A percentile compares a stretch with the other conserved stretches of the same genome.
Evolutionary conservation across 2,888 invertebrate genomes (phyloP).

Genomic region (Molorchus minor): DNA sequence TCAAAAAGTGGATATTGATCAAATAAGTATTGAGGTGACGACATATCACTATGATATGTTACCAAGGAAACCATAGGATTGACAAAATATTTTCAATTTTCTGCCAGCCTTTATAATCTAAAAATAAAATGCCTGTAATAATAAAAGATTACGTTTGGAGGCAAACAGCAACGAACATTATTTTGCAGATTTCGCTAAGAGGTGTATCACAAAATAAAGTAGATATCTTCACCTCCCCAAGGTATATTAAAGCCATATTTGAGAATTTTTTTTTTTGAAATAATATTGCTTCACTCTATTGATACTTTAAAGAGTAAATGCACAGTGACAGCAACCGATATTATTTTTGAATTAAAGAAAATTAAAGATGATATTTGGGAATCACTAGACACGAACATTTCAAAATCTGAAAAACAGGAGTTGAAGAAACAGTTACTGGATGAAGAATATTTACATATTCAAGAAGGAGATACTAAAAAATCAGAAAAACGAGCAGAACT

Average conservation of each 20-base stretch:
- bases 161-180: slow-evolving; percentile 68
- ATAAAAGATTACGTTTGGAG: slow-evolving; percentile 81
- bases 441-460: slow-evolving; percentile 66
- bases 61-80: too few relatives aligned
- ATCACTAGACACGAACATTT: slow-evolving; percentile 66
- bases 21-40: too few relatives aligned
- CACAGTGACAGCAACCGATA: slow-evolving; percentile 67
- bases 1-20: too few relatives aligned
- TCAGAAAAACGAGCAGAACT: slow-evolving; percentile 65
- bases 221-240: slow-evolving; percentile 74
- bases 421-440: slow-evolving; percentile 68
- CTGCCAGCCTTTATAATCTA: too few relatives aligned
- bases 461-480: slow-evolving; percentile 66
- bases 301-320: slow-evolving; percentile 72
- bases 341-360: slow-evolving; percentile 75
- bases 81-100: too few relatives aligned
- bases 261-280: slow-evolving; percentile 80
- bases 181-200: slow-evolving; percentile 73
- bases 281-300: slow-evolving; percentile 72
- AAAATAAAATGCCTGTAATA: slow-evolving; percentile 72
- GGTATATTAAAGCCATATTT: slow-evolving; percentile 78
- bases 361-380: slow-evolving; percentile 67
- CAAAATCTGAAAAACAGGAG: slow-evolving; percentile 67
- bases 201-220: slow-evolving; percentile 71
- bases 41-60: too few relatives aligned